A percentile compares a stretch with the other conserved stretches of the same genome.
phyloP scores from a whole-genome alignment of 2,888 invertebrate genomes.

The Euplexia lucipara region DNA sequence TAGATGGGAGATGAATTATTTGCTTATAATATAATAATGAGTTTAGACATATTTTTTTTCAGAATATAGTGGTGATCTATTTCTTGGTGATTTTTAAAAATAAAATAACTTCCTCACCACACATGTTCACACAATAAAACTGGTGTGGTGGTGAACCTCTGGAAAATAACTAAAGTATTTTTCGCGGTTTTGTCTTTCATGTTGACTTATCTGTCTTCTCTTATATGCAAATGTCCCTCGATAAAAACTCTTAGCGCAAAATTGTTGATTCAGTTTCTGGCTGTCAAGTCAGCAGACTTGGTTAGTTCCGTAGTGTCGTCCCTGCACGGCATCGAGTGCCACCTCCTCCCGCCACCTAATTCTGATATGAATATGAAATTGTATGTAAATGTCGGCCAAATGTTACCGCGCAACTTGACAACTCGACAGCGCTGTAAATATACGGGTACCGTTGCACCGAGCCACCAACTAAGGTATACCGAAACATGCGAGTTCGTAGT shows the following conservation, averaged over 20 bases:
- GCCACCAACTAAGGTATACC: slow-evolving; percentile 79
- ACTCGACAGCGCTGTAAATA: slow-evolving; percentile 86
- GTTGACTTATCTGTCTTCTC: slow-evolving; percentile 21
- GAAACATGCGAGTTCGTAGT: slow-evolving; percentile 84
- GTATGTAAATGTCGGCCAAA: slow-evolving; percentile 87
- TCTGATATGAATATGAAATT: slow-evolving; percentile 89
- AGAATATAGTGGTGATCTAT: neutral
- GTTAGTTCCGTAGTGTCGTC: slow-evolving; percentile 68
- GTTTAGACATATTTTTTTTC: too few relatives aligned
- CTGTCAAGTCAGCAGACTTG: slow-evolving; percentile 63
- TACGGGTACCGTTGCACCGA: slow-evolving; percentile 81
- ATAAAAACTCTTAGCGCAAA: slow-evolving; percentile 52
- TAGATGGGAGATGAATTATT: neutral
- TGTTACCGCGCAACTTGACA: slow-evolving; percentile 85
- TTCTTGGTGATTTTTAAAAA: neutral
- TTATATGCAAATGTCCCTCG: slow-evolving; percentile 46
- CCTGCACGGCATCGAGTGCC: slow-evolving; percentile 69
- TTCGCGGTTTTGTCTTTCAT: slow-evolving; percentile 12
- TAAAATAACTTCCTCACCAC: neutral
- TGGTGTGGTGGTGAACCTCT: neutral
- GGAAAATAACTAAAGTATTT: neutral
- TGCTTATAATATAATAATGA: neutral
- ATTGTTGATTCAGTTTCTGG: slow-evolving; percentile 64
- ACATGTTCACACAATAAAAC: neutral
- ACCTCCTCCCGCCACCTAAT: slow-evolving; percentile 79